Evolutionary conservation across 2,888 invertebrate genomes (phyloP).

Genomic region (Onchidella celtica): DNA sequence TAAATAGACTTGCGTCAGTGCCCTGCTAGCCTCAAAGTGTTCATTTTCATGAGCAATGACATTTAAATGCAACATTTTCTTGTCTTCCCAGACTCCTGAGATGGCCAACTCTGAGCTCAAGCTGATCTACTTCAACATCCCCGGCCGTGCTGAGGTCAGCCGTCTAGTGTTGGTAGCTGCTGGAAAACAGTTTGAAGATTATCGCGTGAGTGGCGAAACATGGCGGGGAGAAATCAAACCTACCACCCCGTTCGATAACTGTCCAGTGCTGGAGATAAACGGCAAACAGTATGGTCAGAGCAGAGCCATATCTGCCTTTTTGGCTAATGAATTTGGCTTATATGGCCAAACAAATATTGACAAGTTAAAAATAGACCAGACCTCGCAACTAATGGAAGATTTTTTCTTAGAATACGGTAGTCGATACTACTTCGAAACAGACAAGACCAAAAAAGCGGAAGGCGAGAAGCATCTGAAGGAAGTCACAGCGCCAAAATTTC

Average conservation of each 20-base stretch:
- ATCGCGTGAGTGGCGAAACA: not conserved
- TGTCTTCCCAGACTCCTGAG: not conserved
- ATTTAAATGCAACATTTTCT: not conserved
- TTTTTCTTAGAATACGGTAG: conserved; percentile 6
- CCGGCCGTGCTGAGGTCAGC: conserved; percentile 11
- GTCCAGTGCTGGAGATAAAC: conserved; percentile 40
- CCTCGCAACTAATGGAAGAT: conserved; percentile 51
- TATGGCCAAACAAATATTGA: conserved; percentile 51
- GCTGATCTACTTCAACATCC: conserved; percentile 9
- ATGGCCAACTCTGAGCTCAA: conserved; percentile 22
- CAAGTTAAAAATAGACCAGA: conserved; percentile 51
- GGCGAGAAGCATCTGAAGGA: conserved; percentile 4
- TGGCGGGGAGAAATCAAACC: conserved; percentile 36
- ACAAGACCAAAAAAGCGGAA: conserved; percentile 22
- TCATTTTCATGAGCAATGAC: too few species aligned
- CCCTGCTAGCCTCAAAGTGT: too few species aligned
- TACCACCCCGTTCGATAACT: conserved; percentile 14
- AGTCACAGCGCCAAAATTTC: conserved; percentile 15
- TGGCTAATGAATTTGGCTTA: conserved; percentile 49
- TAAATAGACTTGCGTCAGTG: too few species aligned
- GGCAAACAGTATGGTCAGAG: conserved; percentile 43
- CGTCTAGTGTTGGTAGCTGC: not conserved
- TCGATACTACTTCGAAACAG: conserved; percentile 12
- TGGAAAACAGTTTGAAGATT: conserved; percentile 27
- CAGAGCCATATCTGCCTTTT: conserved; percentile 38